Evolutionary conservation across 2,888 invertebrate species (phyloP), one percentile per base, ranked within the genome.

Genomic region (Monochamus alternatus): DNA sequence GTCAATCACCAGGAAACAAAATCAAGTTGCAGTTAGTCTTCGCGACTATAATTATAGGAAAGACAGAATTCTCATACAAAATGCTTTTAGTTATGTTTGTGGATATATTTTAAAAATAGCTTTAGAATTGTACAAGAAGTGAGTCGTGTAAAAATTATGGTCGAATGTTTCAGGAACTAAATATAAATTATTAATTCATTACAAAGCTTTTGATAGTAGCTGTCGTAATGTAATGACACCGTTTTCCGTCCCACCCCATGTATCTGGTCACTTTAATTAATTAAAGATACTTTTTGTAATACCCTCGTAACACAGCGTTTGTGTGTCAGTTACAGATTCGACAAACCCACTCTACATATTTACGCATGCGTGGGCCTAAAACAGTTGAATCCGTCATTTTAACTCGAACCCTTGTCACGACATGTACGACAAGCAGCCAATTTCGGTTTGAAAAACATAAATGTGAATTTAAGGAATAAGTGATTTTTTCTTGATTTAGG

Each of bases 171-270:
- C 43, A 43, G 8, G 8, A 43, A 5, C 8, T 43, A 43, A 8
- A 43, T 43, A 8, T 43, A 43, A 43, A 43, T 43, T 43, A 43
- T 43, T 43, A 8, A 8, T 43, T 43, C 8, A 43, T 43, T 43
- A 43, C 43, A 43, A 43, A 10, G 52, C 52, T 52, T 52, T n/a
- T n/a, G n/a, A n/a, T n/a, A n/a, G n/a, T n/a, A n/a, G n/a, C n/a
- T n/a, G n/a, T n/a, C n/a, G 78, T 75, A 74, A 73, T 52, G 43
- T 74, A 59, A n/a, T 59, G 52, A 31, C 31, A 14, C 58, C 51
- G 65, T 72, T 66, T 62, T 38, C 10, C 44, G 65, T 55, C 67
- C 31, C n/a, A 64, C 22, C 14, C 31, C 31, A 60, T 52, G n/a
- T 32, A 7, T 12, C 7, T 44, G 65, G 47, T 66, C 43, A 64